A percentile compares a stretch with the other conserved stretches of the same genome.
Conservation (phyloP, 2,888 invertebrate genomes). For the Pachydiplax longipennis region DNA sequence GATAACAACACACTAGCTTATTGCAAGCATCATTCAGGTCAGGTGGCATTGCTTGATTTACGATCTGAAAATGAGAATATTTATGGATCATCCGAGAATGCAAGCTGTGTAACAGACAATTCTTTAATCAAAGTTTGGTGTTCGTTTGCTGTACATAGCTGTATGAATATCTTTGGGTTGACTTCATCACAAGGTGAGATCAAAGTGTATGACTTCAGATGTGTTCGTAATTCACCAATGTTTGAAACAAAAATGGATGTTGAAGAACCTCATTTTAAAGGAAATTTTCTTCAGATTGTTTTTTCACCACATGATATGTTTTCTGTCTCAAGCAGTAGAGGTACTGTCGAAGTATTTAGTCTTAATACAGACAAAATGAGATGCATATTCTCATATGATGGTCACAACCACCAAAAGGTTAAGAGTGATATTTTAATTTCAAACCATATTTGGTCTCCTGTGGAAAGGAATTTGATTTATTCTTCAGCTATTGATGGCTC, state of each 20-base stretch:
- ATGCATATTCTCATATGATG: slow-evolving; percentile 11
- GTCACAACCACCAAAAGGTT: background rate
- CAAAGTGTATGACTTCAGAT: background rate
- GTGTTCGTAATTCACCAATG: background rate
- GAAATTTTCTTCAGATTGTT: background rate
- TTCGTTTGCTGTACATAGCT: background rate
- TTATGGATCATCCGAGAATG: background rate
- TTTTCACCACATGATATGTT: slow-evolving; percentile 8
- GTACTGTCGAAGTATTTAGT: background rate
- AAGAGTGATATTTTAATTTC: background rate
- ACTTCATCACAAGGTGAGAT: background rate
- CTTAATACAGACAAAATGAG: background rate
- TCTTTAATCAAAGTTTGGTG: background rate
- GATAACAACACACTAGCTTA: background rate
- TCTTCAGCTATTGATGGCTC: slow-evolving; percentile 23
- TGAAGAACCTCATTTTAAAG: background rate
- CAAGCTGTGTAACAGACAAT: background rate
- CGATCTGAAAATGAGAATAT: background rate
- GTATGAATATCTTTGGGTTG: background rate
- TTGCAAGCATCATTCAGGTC: background rate
- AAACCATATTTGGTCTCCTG: slow-evolving; percentile 21
- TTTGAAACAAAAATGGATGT: background rate
- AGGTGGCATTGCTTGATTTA: background rate
- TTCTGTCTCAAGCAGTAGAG: background rate
- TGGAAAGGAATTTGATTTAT: background rate